Evolutionary conservation across 2,797 vertebrate species (phyloP).

Genomic region (Dryobates pubescens): DNA sequence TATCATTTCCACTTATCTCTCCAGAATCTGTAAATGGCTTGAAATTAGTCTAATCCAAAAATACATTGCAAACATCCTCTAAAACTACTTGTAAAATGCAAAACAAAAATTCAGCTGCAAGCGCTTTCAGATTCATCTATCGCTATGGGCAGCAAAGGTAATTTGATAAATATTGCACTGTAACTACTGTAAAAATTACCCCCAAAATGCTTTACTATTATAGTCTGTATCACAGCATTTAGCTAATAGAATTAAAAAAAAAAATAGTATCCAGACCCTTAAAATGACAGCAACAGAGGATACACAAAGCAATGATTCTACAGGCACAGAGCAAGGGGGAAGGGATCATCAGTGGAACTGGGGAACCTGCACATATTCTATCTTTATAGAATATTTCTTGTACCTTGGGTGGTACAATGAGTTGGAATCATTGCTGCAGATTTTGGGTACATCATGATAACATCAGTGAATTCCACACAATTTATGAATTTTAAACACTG

Average conservation of each 20-base stretch:
- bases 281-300: constrained; percentile 77
- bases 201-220: neutral
- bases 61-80: constrained; percentile 24
- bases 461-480: constrained; percentile 63
- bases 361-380: constrained; percentile 80
- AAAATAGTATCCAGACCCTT: constrained; percentile 71
- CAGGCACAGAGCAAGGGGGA: constrained; percentile 68
- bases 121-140: neutral
- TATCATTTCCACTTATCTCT: constrained; percentile 6
- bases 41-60: constrained; percentile 16
- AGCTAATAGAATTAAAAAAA: neutral
- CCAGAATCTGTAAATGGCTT: constrained; percentile 42
- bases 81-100: constrained; percentile 5
- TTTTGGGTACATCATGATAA: constrained; percentile 56
- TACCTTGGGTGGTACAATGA: constrained; percentile 72
- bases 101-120: constrained; percentile 31
- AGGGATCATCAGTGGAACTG: constrained; percentile 50
- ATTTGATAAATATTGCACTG: constrained; percentile 6
- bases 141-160: neutral
- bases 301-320: constrained; percentile 82
- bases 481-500: constrained; percentile 56
- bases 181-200: constrained; percentile 28
- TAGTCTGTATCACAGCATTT: neutral
- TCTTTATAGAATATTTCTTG: constrained; percentile 79
- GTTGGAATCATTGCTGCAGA: constrained; percentile 82